Percentiles rank a stretch among this genome's conserved stretches.
These are phyloP conservation scores for Drosophila miranda DNA, from an alignment of 1,140 invertebrate species.

Conservation along the genomic window DNA sequence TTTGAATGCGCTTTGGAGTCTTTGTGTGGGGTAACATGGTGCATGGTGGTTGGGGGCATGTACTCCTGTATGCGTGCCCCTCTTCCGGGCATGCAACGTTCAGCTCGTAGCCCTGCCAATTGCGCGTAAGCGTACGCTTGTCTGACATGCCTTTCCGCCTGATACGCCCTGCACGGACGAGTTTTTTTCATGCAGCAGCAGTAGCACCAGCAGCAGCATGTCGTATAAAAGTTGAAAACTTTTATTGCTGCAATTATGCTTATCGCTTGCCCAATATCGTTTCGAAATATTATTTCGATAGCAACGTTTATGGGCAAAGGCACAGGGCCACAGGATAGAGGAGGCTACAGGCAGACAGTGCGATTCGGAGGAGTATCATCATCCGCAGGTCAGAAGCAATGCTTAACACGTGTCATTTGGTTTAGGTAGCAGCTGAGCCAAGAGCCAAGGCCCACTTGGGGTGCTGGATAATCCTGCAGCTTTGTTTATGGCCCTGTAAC, in stretches of 20 bases:
- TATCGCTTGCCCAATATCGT: slow-evolving; percentile 79
- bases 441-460: neutral
- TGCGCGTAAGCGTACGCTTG: slow-evolving; percentile 52
- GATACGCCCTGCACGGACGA: slow-evolving; percentile 1
- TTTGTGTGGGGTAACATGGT: slow-evolving; percentile 6
- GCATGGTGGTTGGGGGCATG: neutral
- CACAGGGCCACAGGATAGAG: slow-evolving; percentile 12
- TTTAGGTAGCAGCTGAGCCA: slow-evolving; percentile 34
- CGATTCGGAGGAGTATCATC: neutral
- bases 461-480: slow-evolving; percentile 23
- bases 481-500: slow-evolving; percentile 22
- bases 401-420: slow-evolving; percentile 55
- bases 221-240: slow-evolving; percentile 77
- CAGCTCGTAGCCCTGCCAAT: slow-evolving; percentile 45
- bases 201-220: slow-evolving; percentile 35
- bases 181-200: slow-evolving; percentile 26
- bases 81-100: slow-evolving; percentile 16
- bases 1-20: slow-evolving; percentile 42
- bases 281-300: slow-evolving; percentile 77
- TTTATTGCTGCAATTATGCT: slow-evolving; percentile 81
- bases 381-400: slow-evolving; percentile 38
- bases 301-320: slow-evolving; percentile 50
- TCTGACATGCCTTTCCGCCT: slow-evolving; percentile 28
- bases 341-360: slow-evolving; percentile 17
- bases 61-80: neutral